Conservation (phyloP, 2,797 vertebrate species). For the Uromys caudimaculatus region DNA sequence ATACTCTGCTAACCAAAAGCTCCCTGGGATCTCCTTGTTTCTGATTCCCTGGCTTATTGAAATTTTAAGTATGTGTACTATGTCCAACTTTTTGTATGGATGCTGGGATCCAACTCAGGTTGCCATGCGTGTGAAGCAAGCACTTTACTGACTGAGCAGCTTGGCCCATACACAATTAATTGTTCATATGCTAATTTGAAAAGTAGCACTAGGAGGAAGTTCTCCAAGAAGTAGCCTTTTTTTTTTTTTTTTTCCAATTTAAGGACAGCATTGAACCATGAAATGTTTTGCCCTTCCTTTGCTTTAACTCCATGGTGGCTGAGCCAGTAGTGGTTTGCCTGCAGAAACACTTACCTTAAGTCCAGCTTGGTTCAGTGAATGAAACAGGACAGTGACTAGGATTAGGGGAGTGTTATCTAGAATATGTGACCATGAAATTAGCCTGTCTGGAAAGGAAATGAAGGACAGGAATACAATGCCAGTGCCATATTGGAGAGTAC, state of each 20-base stretch:
- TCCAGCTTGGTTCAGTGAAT: background rate
- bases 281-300: rapidly evolving
- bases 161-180: background rate
- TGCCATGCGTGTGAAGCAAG: background rate
- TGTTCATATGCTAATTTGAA: background rate
- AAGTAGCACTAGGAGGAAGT: background rate
- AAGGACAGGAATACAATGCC: background rate
- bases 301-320: background rate
- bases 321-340: background rate
- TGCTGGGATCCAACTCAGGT: background rate
- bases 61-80: background rate
- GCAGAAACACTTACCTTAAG: background rate
- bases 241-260: background rate
- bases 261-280: rapidly evolving
- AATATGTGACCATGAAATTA: background rate
- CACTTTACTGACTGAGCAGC: too few relatives aligned
- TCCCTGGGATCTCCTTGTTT: background rate
- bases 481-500: background rate
- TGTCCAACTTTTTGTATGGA: background rate
- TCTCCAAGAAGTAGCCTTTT: background rate
- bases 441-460: background rate
- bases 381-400: too few relatives aligned
- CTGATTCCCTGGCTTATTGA: background rate
- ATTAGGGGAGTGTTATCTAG: background rate
- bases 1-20: background rate